phyloP scores from a whole-genome alignment of 2,888 invertebrate species.

The Lutraria lutraria region DNA sequence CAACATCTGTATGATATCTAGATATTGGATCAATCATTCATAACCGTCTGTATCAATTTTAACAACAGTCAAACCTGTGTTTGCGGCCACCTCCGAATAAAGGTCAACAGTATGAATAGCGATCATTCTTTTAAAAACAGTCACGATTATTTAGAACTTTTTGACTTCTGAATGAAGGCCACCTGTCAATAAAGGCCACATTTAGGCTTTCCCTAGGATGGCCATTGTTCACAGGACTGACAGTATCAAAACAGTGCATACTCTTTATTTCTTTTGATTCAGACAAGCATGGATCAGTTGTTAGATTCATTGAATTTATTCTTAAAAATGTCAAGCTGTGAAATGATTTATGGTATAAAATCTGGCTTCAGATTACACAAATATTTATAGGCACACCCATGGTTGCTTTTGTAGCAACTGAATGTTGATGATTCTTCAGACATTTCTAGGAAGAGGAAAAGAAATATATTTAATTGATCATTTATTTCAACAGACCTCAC shows the following conservation, averaged over 20 bases:
- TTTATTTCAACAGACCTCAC: slow-evolving; percentile 16
- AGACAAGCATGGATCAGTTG: neutral
- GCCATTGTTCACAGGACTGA: neutral
- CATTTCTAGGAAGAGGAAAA: neutral
- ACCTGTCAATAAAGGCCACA: no score
- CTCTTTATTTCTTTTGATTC: neutral
- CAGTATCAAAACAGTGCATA: neutral
- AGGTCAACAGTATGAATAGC: no score
- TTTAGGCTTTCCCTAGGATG: no score
- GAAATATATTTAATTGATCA: slow-evolving; percentile 12
- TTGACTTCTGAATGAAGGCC: no score
- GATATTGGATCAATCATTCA: neutral
- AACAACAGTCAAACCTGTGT: no score
- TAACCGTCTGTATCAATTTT: neutral
- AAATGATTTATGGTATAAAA: neutral
- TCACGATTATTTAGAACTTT: no score
- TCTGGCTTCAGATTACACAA: neutral
- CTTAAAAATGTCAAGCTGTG: neutral
- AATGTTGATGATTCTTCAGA: neutral
- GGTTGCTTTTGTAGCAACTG: neutral
- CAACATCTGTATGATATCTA: neutral
- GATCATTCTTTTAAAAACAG: no score
- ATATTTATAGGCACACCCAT: slow-evolving; percentile 1
- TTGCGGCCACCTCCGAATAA: no score
- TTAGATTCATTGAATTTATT: neutral